phyloP scores from a whole-genome alignment of 2,797 vertebrate genomes.

The Saxicola maurus region DNA sequence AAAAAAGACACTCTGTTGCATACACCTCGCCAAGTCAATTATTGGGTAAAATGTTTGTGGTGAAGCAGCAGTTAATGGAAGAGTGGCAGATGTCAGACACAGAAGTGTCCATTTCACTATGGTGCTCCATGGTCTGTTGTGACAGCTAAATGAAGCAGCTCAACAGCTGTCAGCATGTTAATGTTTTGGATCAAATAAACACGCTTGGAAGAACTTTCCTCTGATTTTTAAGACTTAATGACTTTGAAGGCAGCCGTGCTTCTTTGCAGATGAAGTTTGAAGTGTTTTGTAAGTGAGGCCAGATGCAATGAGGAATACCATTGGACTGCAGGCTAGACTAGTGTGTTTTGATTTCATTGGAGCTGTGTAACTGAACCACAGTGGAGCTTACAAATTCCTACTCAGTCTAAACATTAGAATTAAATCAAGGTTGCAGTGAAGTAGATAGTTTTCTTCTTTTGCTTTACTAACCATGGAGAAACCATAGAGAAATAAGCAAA shows the following conservation, averaged over 20 bases:
- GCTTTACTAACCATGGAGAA: not conserved
- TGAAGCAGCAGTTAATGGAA: not conserved
- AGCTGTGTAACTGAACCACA: not conserved
- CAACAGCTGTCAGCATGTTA: slow-evolving; percentile 13
- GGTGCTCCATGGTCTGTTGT: slow-evolving; percentile 13
- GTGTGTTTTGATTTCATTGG: not conserved
- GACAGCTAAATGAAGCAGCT: slow-evolving; percentile 39
- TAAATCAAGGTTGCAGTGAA: not conserved
- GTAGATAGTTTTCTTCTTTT: not conserved
- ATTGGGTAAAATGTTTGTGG: slow-evolving; percentile 24
- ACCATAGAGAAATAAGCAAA: not conserved
- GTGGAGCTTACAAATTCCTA: not conserved
- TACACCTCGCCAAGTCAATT: slow-evolving; percentile 59
- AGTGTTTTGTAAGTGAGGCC: not conserved
- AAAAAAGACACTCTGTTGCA: not conserved
- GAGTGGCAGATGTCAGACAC: slow-evolving; percentile 49
- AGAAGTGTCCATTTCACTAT: slow-evolving; percentile 34
- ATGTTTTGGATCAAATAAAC: slow-evolving; percentile 35
- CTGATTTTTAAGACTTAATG: slow-evolving; percentile 16
- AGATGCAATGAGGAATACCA: not conserved
- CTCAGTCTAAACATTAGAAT: not conserved
- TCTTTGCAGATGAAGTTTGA: not conserved
- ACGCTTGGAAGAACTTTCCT: slow-evolving; percentile 46
- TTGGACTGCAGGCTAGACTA: not conserved
- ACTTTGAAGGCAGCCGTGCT: not conserved